Conservation (phyloP, 1,140 invertebrate genomes). For the Lasioglossum baleicum region DNA sequence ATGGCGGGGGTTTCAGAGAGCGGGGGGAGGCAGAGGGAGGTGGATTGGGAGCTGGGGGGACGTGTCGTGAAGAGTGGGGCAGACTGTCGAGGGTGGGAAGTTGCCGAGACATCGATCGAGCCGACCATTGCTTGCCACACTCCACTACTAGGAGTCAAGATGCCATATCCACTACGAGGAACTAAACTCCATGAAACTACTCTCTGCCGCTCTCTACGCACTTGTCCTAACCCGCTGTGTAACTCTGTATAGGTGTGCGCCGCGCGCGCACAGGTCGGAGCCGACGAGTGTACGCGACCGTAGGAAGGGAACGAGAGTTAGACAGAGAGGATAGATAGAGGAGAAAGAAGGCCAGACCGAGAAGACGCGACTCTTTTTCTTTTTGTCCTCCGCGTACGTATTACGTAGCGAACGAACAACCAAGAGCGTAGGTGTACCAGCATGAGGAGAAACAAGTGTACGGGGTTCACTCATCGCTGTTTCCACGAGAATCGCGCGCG, state of each 20-base stretch:
- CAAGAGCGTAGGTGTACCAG: conserved; percentile 9
- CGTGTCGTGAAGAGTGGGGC: conserved; percentile 60
- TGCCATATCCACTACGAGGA: conserved; percentile 77
- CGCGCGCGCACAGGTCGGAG: conserved; percentile 28
- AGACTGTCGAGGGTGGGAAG: conserved; percentile 73
- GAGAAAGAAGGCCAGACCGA: background rate
- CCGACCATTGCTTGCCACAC: conserved; percentile 79
- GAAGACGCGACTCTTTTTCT: conserved; percentile 20
- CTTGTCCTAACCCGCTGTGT: conserved; percentile 64
- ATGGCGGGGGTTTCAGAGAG: conserved; percentile 26
- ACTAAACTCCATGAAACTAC: conserved; percentile 77
- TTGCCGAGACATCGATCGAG: conserved; percentile 80
- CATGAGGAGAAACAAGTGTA: conserved; percentile 37
- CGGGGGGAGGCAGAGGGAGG: conserved; percentile 38
- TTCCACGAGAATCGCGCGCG: conserved; percentile 18
- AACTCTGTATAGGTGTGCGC: conserved; percentile 40
- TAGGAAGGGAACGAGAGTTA: background rate
- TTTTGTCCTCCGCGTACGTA: conserved; percentile 28
- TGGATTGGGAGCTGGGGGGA: conserved; percentile 50
- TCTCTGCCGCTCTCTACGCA: conserved; percentile 69
- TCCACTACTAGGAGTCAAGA: conserved; percentile 78
- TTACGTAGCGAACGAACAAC: conserved; percentile 4
- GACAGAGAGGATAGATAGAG: no score
- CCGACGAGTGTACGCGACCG: conserved; percentile 9
- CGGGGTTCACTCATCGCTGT: conserved; percentile 19